phyloP scores from a whole-genome alignment of 2,797 vertebrate species.

The Chanos chanos region DNA sequence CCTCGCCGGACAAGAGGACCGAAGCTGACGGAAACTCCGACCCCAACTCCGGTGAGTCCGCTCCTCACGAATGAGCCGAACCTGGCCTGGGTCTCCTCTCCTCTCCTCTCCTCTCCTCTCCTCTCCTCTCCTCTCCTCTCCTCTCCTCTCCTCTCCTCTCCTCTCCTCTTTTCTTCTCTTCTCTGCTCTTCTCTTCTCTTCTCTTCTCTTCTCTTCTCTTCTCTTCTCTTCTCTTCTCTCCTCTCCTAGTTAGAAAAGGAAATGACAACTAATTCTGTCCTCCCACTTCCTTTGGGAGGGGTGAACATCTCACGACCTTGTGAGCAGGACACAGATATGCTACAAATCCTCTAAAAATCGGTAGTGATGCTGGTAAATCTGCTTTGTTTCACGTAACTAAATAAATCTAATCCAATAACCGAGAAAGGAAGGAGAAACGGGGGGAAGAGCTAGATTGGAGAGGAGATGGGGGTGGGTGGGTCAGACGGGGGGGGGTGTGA shows the following conservation, averaged over 20 bases:
- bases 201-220: neutral
- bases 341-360: slow-evolving; percentile 1
- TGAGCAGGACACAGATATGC: slow-evolving; percentile 1
- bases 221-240: neutral
- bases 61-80: neutral
- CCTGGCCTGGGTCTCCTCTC: neutral
- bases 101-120: neutral
- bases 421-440: neutral
- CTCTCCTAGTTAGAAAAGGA: neutral
- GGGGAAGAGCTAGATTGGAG: no score
- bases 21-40: slow-evolving; percentile 99
- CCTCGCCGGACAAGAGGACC: slow-evolving; percentile 98
- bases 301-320: no score
- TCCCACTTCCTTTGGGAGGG: no score
- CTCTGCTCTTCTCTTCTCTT: neutral
- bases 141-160: neutral
- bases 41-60: slow-evolving; percentile 95
- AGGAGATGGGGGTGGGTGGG: no score
- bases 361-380: slow-evolving; percentile 8
- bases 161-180: neutral
- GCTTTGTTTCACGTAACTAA: slow-evolving; percentile 9
- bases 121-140: neutral
- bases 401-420: slow-evolving; percentile 18
- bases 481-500: no score
- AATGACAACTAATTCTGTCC: no score